Conservation (phyloP, 1,140 invertebrate genomes). For the Drosophila hydei region DNA sequence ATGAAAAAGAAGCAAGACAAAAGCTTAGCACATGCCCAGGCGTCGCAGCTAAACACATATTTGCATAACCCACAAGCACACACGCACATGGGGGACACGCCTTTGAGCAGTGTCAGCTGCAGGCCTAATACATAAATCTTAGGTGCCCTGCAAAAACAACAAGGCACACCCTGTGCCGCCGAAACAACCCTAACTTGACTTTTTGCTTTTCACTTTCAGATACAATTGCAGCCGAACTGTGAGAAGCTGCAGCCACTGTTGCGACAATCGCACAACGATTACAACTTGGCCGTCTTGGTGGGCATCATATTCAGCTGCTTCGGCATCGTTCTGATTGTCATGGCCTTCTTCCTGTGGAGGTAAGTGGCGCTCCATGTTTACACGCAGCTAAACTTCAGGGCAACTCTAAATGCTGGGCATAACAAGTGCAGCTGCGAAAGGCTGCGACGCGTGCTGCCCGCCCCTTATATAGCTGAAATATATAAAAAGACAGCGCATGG, state of each 20-base stretch:
- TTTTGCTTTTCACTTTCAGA: constrained; percentile 54
- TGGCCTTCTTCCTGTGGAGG: constrained; percentile 91
- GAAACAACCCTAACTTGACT: constrained; percentile 15
- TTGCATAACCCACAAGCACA: constrained; percentile 16
- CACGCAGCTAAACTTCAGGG: not conserved
- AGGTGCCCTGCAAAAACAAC: not conserved
- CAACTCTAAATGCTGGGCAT: not conserved
- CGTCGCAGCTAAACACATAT: constrained; percentile 11
- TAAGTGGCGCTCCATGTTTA: constrained; percentile 84
- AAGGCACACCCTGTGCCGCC: not conserved
- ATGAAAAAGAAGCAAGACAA: not conserved
- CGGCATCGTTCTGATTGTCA: constrained; percentile 88
- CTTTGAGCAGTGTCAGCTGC: constrained; percentile 13
- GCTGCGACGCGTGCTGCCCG: not conserved
- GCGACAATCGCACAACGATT: constrained; percentile 86
- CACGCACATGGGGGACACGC: not conserved
- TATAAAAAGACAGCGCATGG: not conserved
- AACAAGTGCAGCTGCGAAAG: constrained; percentile 42
- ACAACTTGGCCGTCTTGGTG: constrained; percentile 89
- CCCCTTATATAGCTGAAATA: constrained; percentile 5
- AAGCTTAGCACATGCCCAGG: constrained; percentile 6
- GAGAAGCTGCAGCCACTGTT: constrained; percentile 86
- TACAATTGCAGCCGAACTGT: constrained; percentile 87
- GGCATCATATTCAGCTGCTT: constrained; percentile 90
- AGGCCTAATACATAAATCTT: constrained; percentile 18